These are phyloP conservation scores for Leucopsar rothschildi DNA, from an alignment of 2,113 vertebrate species.

Conservation along the genomic window DNA sequence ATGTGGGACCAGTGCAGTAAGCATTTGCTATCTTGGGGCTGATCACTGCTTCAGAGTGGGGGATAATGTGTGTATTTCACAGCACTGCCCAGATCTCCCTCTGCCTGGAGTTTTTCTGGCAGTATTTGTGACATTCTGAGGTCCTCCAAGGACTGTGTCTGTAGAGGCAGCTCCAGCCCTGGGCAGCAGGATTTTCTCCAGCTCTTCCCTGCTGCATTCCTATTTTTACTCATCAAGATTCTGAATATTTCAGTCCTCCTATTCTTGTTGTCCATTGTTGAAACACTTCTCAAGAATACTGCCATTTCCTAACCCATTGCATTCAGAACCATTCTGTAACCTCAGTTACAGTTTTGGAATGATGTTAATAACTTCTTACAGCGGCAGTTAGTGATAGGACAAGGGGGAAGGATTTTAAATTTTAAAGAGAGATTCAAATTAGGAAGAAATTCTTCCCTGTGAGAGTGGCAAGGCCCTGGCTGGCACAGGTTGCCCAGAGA, in stretches of 20 bases:
- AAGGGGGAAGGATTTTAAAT: background rate
- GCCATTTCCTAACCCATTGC: background rate
- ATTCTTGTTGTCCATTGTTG: background rate
- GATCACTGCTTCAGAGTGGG: background rate
- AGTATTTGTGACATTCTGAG: background rate
- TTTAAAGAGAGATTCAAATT: background rate
- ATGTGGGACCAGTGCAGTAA: background rate
- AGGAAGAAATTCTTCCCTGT: background rate
- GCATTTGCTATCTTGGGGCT: background rate
- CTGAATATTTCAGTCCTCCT: background rate
- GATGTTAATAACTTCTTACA: background rate
- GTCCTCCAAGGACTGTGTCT: background rate
- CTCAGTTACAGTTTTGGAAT: background rate
- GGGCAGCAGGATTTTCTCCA: background rate
- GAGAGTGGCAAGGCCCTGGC: background rate
- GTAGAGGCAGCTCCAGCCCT: background rate
- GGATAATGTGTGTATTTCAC: background rate
- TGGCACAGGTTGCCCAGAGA: background rate
- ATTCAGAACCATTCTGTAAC: background rate
- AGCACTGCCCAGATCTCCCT: background rate
- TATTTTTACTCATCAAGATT: background rate
- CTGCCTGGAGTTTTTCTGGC: background rate
- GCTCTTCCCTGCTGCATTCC: background rate
- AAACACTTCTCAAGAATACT: background rate
- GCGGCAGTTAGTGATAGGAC: background rate